A percentile compares a stretch with the other conserved stretches of the same genome.
Evolutionary conservation across 2,888 invertebrate species (phyloP).

Genomic region (Oeneis ivallda): DNA sequence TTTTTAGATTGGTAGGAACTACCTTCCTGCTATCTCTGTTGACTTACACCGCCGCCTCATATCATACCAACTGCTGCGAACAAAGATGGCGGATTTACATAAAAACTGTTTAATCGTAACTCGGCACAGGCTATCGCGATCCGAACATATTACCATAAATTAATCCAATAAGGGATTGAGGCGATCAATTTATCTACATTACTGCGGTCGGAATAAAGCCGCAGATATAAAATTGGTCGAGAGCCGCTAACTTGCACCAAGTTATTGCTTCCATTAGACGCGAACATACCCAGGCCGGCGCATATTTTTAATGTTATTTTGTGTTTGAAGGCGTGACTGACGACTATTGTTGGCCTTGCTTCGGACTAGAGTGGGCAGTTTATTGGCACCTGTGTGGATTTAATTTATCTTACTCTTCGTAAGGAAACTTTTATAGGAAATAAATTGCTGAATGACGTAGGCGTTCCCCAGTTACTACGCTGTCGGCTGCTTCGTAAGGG

Average conservation of each 20-base stretch:
- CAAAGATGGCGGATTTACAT: conserved; percentile 75
- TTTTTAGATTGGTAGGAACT: neutral
- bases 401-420: neutral
- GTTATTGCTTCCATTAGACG: conserved; percentile 60
- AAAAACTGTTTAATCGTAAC: conserved; percentile 78
- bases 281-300: conserved; percentile 33
- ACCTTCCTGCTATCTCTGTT: neutral
- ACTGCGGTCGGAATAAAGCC: conserved; percentile 55
- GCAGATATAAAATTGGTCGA: conserved; percentile 42
- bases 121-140: conserved; percentile 66
- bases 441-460: neutral
- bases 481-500: too few relatives aligned
- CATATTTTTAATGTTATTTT: conserved; percentile 31
- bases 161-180: conserved; percentile 68
- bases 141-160: conserved; percentile 72
- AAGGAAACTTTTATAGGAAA: conserved; percentile 8
- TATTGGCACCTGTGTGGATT: conserved; percentile 2
- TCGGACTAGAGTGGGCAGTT: conserved; percentile 1
- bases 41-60: conserved; percentile 37
- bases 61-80: conserved; percentile 62
- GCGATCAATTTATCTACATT: conserved; percentile 70
- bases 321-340: conserved; percentile 31
- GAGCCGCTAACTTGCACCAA: conserved; percentile 51
- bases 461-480: too few relatives aligned
- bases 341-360: conserved; percentile 5